Conservation (phyloP, 2,888 invertebrate genomes). For the Nymphalis c-album region DNA sequence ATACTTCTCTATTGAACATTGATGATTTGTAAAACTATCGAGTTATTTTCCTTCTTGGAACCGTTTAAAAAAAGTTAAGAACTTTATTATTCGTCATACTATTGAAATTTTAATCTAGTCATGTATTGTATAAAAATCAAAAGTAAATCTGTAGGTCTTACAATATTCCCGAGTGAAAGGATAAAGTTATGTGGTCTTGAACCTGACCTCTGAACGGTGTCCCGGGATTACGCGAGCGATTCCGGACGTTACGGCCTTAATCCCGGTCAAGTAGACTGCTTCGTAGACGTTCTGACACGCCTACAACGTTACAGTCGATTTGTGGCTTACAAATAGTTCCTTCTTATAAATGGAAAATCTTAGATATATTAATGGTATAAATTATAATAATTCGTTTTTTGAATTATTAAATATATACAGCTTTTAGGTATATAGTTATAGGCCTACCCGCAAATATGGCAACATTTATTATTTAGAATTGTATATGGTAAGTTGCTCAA, state of each 20-base stretch:
- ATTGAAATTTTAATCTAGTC: too few species aligned
- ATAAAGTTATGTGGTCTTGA: slow-evolving; percentile 34
- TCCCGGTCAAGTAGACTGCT: slow-evolving; percentile 43
- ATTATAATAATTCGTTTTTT: not conserved
- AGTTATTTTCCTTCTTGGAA: too few species aligned
- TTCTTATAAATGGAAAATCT: too few species aligned
- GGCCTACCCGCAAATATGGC: too few species aligned
- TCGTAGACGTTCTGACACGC: slow-evolving; percentile 39
- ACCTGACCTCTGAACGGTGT: slow-evolving; percentile 41
- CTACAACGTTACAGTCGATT: slow-evolving; percentile 29
- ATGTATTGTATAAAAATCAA: not conserved
- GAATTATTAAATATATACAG: not conserved
- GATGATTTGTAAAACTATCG: too few species aligned
- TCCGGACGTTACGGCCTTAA: slow-evolving; percentile 39
- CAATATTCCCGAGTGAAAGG: slow-evolving; percentile 8
- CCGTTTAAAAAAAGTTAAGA: too few species aligned
- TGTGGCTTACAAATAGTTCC: slow-evolving; percentile 7
- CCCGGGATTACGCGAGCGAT: slow-evolving; percentile 39
- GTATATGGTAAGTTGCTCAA: too few species aligned
- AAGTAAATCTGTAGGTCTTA: not conserved
- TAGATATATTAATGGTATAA: too few species aligned
- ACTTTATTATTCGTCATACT: too few species aligned
- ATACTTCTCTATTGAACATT: too few species aligned
- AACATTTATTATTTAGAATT: too few species aligned
- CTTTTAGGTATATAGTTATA: too few species aligned